Evolutionary conservation across 2,113 vertebrate genomes (phyloP).

Genomic region (Mola mola): DNA sequence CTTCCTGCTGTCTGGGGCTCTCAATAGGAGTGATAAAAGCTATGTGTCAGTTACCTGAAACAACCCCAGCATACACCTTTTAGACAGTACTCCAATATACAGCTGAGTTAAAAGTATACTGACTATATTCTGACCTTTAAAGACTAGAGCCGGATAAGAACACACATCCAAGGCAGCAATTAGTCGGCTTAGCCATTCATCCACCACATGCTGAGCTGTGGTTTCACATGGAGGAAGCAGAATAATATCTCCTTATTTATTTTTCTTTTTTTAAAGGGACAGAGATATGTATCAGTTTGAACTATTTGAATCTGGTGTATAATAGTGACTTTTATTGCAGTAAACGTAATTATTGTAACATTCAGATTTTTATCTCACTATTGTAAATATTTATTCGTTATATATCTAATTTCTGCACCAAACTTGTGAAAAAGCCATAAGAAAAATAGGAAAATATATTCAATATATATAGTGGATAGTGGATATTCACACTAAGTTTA

Average conservation of each 20-base stretch:
- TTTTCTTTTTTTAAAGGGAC: background rate
- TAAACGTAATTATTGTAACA: no score
- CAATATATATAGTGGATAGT: no score
- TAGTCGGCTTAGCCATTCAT: background rate
- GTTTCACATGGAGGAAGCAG: background rate
- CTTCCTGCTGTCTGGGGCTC: constrained; percentile 48
- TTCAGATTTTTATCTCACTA: no score
- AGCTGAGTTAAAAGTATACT: background rate
- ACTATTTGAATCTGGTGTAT: background rate
- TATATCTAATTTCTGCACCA: no score
- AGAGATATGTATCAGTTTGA: background rate
- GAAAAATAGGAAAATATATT: no score
- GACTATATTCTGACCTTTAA: background rate
- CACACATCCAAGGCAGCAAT: constrained; percentile 18
- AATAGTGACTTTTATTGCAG: background rate
- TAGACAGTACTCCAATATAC: constrained; percentile 13
- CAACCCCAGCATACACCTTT: constrained; percentile 13
- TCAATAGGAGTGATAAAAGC: constrained; percentile 64
- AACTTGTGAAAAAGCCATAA: no score
- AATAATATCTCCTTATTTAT: background rate
- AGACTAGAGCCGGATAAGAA: constrained; percentile 9
- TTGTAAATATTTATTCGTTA: no score
- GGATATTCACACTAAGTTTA: no score
- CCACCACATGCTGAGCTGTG: background rate
- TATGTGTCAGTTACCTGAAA: constrained; percentile 41